These are phyloP conservation scores for Halictus quadricinctus DNA, from an alignment of 2,888 invertebrate species.

Conservation along the genomic window DNA sequence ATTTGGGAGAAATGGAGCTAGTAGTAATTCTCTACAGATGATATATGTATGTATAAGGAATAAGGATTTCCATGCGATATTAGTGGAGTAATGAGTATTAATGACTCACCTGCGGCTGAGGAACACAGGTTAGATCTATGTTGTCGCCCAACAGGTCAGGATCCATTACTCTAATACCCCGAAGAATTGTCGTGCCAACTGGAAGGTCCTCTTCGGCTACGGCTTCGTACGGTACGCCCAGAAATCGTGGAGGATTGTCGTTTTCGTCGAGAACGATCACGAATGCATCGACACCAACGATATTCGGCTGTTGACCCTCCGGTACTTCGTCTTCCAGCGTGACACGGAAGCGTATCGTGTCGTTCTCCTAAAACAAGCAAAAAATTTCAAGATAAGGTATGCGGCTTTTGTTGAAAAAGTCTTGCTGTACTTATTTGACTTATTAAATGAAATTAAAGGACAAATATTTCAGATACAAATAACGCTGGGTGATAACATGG, in stretches of 20 bases:
- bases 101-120: constrained; percentile 82
- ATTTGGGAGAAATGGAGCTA: background rate
- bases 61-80: constrained; percentile 29
- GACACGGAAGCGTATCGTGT: constrained; percentile 90
- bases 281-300: constrained; percentile 90
- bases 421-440: background rate
- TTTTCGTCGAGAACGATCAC: constrained; percentile 95
- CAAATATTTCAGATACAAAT: too few relatives aligned
- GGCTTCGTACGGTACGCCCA: constrained; percentile 91
- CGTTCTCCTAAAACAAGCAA: constrained; percentile 85
- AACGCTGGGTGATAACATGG: too few relatives aligned
- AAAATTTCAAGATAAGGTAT: background rate
- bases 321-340: constrained; percentile 90
- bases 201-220: constrained; percentile 90
- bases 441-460: background rate
- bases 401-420: background rate
- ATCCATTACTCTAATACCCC: constrained; percentile 90
- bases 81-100: constrained; percentile 43
- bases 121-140: constrained; percentile 88
- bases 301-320: constrained; percentile 85
- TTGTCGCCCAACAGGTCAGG: constrained; percentile 91
- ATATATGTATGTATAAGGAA: background rate
- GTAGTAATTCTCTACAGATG: background rate
- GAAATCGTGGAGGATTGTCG: constrained; percentile 90
- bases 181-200: constrained; percentile 88